Conservation (phyloP, 2,113 vertebrate species). For the Ctenodactylus gundi region DNA sequence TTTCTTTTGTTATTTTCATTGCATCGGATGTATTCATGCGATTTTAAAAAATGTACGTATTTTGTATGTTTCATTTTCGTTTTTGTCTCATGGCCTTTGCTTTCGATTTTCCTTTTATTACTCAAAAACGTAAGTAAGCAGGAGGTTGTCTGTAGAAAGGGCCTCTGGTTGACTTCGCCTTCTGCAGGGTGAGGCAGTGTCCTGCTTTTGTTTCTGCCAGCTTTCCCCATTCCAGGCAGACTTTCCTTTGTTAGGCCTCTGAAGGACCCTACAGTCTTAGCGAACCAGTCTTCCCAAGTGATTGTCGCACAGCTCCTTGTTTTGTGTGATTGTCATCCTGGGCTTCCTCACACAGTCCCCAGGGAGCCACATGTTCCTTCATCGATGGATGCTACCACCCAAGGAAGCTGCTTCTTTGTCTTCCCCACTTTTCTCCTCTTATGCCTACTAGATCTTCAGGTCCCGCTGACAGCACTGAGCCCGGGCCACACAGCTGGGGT, state of each 20-base stretch:
- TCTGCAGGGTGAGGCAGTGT: neutral
- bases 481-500: neutral
- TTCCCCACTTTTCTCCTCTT: neutral
- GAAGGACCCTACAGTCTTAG: neutral
- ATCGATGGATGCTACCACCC: neutral
- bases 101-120: constrained; percentile 31
- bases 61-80: neutral
- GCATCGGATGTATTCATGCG: neutral
- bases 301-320: neutral
- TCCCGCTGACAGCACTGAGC: neutral
- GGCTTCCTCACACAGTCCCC: neutral
- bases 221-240: neutral
- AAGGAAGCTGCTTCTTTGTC: neutral
- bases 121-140: neutral
- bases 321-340: neutral
- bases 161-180: neutral
- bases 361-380: neutral
- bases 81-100: neutral
- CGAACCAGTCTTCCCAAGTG: neutral
- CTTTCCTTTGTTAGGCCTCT: neutral
- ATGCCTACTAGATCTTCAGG: neutral
- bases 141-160: neutral
- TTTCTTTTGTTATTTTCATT: constrained; percentile 41
- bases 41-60: constrained; percentile 34
- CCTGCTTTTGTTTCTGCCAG: neutral